A percentile compares a stretch with the other conserved stretches of the same genome.
These are phyloP conservation scores for Synanceia verrucosa DNA, from an alignment of 2,797 vertebrate genomes.

Conservation along the genomic window DNA sequence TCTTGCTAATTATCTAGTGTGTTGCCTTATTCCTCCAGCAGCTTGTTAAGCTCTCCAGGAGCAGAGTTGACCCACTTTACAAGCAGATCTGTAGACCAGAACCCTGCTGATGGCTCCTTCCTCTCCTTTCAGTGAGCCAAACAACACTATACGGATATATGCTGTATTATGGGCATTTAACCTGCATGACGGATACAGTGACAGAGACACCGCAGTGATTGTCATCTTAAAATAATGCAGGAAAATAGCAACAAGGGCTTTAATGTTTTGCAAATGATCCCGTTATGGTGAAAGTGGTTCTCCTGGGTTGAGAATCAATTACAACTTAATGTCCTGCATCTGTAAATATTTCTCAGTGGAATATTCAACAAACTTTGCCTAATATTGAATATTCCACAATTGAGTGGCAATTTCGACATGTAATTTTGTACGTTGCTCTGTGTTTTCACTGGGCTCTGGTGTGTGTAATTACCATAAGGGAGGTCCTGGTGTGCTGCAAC, in stretches of 20 bases:
- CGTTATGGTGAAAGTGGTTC: background rate
- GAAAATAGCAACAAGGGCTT: background rate
- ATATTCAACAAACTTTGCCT: background rate
- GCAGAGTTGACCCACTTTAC: conserved; percentile 84
- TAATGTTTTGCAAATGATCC: background rate
- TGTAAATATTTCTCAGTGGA: background rate
- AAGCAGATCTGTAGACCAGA: conserved; percentile 67
- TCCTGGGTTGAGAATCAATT: background rate
- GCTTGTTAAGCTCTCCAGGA: conserved; percentile 81
- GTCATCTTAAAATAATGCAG: background rate
- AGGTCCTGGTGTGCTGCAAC: background rate
- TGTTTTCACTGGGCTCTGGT: background rate
- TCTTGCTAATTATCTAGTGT: conserved; percentile 79
- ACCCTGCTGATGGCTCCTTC: conserved; percentile 53
- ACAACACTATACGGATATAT: conserved; percentile 19
- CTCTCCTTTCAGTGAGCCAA: conserved; percentile 33
- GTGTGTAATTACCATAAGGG: background rate
- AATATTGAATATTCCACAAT: too few species aligned
- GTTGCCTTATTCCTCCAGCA: conserved; percentile 76
- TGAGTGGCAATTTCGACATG: too few species aligned
- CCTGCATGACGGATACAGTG: conserved; percentile 19
- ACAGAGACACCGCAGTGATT: conserved; percentile 3
- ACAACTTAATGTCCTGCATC: background rate
- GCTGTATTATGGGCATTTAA: conserved; percentile 34
- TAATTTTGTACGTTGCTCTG: background rate